Evolutionary conservation across 2,113 vertebrate species (phyloP), one percentile per base, ranked within the genome.

Genomic region (Pelvicachromis taeniatus): DNA sequence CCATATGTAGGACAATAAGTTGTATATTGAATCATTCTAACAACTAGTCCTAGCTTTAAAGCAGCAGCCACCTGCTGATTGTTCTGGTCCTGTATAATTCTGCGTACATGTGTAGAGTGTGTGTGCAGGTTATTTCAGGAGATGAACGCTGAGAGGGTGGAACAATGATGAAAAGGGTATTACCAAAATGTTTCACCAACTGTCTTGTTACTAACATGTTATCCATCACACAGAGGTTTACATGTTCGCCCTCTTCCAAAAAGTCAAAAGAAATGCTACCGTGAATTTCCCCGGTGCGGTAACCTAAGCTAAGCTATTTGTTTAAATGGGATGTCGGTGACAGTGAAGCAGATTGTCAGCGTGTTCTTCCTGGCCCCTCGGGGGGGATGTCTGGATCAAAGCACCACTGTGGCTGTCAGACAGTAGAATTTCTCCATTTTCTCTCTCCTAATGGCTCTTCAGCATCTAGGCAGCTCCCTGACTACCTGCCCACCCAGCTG

Each of bases 301-400:
- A 89, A 91, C 89, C 88, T 82, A 88, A 89, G 87, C 84, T 90
- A 59, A 89, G 91, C 93, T 89, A 91, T 95, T 95, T 94, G 91
- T 94, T 95, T 94, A 91, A 94, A 95, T 91, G 89, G 91, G 87
- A 93, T 90, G 94, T 90, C 91, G 91, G 83, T 91, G 93, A 94
- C 90, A 89, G 92, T 82, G 42, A 87, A 90, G 93, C 90, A 92
- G 89, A 92, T 93, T 93, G 91, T 93, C 90, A 87, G 90, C 88
- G 80, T 94, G 88, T 91, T 95, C 56, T 86, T 80, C 83, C 82
- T 58, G 87, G 91, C 81, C 89, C 92, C 92, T 90, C 63, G 6
- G 90, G 88, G 93, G 93, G 85, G 89, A 90, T 78, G 89, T 88
- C 87, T 91, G 88, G 91, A 93, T 94, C 91, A 91, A 82, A 92